phyloP scores from a whole-genome alignment of 2,888 invertebrate species.

The Apotomis betuletana region DNA sequence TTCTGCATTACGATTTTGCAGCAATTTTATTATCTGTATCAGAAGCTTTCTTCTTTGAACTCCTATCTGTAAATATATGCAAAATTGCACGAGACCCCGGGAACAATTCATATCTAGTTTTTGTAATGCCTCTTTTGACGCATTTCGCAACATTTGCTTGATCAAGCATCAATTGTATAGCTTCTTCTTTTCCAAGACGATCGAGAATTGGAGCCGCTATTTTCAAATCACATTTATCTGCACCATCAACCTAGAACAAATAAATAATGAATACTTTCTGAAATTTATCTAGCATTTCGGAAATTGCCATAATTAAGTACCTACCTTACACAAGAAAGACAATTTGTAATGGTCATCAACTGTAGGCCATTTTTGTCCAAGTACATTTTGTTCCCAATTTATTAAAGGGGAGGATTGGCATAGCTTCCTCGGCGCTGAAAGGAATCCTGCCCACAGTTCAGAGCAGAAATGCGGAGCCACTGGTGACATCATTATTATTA shows the following conservation, averaged over 20 bases:
- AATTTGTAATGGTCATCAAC: slow-evolving; percentile 87
- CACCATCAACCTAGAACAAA: slow-evolving; percentile 73
- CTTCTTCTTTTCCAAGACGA: slow-evolving; percentile 62
- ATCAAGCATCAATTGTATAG: slow-evolving; percentile 67
- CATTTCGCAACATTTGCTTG: slow-evolving; percentile 64
- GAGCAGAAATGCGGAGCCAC: slow-evolving; percentile 96
- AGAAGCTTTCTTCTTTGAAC: slow-evolving; percentile 47
- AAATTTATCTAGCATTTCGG: background rate
- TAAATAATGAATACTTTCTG: background rate
- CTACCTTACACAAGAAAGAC: slow-evolving; percentile 86
- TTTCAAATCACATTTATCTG: slow-evolving; percentile 72
- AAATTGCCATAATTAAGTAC: background rate
- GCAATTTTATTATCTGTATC: slow-evolving; percentile 37
- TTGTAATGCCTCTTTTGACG: slow-evolving; percentile 62
- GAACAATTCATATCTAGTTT: slow-evolving; percentile 69
- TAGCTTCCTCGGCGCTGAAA: slow-evolving; percentile 84
- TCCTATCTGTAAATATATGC: slow-evolving; percentile 66
- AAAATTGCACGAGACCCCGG: slow-evolving; percentile 75
- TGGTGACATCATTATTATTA: slow-evolving; percentile 93
- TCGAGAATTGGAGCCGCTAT: slow-evolving; percentile 64
- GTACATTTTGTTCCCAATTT: slow-evolving; percentile 87
- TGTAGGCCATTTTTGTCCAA: slow-evolving; percentile 91
- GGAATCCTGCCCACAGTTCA: slow-evolving; percentile 94
- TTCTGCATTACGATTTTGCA: slow-evolving; percentile 5
- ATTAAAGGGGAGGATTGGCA: slow-evolving; percentile 78